A percentile compares a stretch with the other conserved stretches of the same genome.
Evolutionary conservation across 2,797 vertebrate species (phyloP).

Genomic region (Danio aesculapii): DNA sequence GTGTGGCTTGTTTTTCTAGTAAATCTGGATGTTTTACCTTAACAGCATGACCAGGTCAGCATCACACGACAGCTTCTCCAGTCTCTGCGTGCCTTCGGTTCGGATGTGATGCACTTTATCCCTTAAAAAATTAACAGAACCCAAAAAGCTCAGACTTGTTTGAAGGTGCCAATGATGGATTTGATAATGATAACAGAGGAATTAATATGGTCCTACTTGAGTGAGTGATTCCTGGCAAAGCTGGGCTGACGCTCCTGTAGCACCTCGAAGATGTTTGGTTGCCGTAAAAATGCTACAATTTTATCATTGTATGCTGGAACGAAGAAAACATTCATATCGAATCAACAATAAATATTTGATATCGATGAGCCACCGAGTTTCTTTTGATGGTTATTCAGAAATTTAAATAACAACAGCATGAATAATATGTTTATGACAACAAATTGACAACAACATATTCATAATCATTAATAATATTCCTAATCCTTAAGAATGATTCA

Average conservation of each 20-base stretch:
- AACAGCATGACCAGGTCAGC: slow-evolving; percentile 90
- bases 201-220: slow-evolving; percentile 57
- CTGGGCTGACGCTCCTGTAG: slow-evolving; percentile 66
- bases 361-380: not conserved
- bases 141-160: slow-evolving; percentile 9
- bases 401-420: not conserved
- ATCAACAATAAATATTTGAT: not conserved
- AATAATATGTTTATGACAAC: not conserved
- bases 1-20: too few relatives aligned
- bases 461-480: too few relatives aligned
- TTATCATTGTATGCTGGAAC: slow-evolving; percentile 68
- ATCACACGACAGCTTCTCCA: slow-evolving; percentile 89
- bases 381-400: not conserved
- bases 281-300: slow-evolving; percentile 67
- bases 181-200: not conserved
- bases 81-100: slow-evolving; percentile 86
- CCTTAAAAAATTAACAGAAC: slow-evolving; percentile 69
- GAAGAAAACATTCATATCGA: not conserved
- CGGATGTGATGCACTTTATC: slow-evolving; percentile 93
- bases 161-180: not conserved
- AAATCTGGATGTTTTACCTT: slow-evolving; percentile 72
- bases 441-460: not conserved
- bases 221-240: slow-evolving; percentile 62
- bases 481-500: not conserved
- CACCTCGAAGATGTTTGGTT: slow-evolving; percentile 68